Base-by-base conservation (phyloP, 1,140 invertebrate species). In the Micrasema minimum region DNA sequence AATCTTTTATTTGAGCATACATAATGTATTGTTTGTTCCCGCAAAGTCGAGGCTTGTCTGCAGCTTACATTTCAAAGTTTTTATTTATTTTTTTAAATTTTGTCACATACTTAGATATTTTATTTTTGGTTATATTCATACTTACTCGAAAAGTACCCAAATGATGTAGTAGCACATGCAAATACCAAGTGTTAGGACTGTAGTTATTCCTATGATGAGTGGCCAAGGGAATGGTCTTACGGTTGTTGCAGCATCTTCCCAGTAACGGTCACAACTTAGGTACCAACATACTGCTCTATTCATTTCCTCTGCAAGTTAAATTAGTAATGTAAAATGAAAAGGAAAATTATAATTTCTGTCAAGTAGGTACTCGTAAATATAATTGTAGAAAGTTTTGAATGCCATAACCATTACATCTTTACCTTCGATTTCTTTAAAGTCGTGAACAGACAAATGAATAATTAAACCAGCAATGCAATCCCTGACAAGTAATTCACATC, bases 271-370 rank as follows among this genome's bases (percentile, higher is more conserved):
- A 80, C 95, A 97, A 66, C 93, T 95, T 72, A 96, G 84, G 81
- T 95, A 96, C 90, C 93, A 96, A 80, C 95, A 97, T 53, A 96
- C 90, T 9, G 91, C 92, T 76, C 92, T 88, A 79, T 95, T 92
- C 79, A 96, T 87, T 78, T 95, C 92, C 78, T 92, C 94, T 95
- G 77, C 41, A 85, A 69, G 12, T 46, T 14, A 9, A 16, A 20
- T 23, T 62, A 45, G 7, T 31, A 4, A 7, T 31, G 26, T 31
- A n/a, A n/a, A n/a, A n/a, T n/a, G n/a, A n/a, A n/a, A n/a, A n/a
- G n/a, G n/a, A n/a, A n/a, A n/a, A n/a, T 31, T 31, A 31, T 31
- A 31, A 31, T 31, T 31, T n/a, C 26, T 7, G 7, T 31, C 26
- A 31, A 31, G 7, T 31, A 31, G 2, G 2, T 31, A 31, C 7